phyloP scores from a whole-genome alignment of 2,888 invertebrate genomes.

The Drosophila atripex region DNA sequence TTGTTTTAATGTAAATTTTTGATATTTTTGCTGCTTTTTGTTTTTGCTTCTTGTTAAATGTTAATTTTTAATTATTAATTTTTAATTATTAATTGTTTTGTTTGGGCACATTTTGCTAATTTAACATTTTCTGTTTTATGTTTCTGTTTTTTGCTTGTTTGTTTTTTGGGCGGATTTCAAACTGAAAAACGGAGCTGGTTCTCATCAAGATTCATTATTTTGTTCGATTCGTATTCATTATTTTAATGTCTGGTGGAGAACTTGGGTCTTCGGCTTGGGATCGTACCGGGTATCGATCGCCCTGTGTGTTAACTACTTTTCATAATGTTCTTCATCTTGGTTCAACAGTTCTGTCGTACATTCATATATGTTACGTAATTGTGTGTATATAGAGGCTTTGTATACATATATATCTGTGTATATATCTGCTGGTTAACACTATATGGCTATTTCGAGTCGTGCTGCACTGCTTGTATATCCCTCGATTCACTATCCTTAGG shows the following conservation, averaged over 20 bases:
- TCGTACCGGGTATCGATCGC: conserved; percentile 8
- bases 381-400: neutral
- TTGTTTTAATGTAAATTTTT: conserved; percentile 59
- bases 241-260: conserved; percentile 35
- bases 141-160: conserved; percentile 19
- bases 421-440: conserved; percentile 37
- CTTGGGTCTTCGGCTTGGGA: conserved; percentile 40
- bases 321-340: conserved; percentile 4
- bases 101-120: conserved; percentile 63
- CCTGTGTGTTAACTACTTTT: conserved; percentile 44
- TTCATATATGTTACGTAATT: neutral
- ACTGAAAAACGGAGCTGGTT: conserved; percentile 71
- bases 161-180: conserved; percentile 70
- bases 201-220: conserved; percentile 15
- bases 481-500: conserved; percentile 17
- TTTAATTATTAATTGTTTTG: conserved; percentile 21
- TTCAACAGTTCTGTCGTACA: conserved; percentile 12
- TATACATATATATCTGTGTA: conserved; percentile 28
- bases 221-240: neutral
- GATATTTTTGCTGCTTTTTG: conserved; percentile 72
- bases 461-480: conserved; percentile 11
- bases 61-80: neutral
- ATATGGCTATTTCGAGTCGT: conserved; percentile 26
- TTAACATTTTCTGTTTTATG: conserved; percentile 9
- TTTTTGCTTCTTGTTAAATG: conserved; percentile 16